Evolutionary conservation across 92 coral and sea anemone species (phyloP), one percentile per base, ranked within the genome.

Genomic region (Muricea muricata): DNA sequence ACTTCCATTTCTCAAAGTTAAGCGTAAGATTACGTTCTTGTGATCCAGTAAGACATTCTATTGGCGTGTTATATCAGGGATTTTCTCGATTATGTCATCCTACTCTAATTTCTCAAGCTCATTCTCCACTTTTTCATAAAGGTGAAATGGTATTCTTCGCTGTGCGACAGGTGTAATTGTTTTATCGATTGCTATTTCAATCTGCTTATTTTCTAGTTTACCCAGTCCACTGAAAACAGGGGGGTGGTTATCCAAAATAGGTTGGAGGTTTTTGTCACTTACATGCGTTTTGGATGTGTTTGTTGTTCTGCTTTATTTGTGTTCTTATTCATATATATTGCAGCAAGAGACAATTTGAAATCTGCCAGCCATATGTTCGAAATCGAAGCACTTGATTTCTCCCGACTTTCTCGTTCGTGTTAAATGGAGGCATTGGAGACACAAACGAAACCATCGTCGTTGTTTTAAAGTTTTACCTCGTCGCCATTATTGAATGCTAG

Each of bases 1-100:
- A 87, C n/a, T 30, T 48, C 65, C 89, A 91, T 46, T 87, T 89
- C 73, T 88, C 87, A n/a, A n/a, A n/a, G n/a, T n/a, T n/a, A n/a
- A n/a, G n/a, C n/a, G n/a, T n/a, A n/a, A n/a, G n/a, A n/a, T 85
- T 86, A 34, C 88, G 61, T 30, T 86, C 82, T 6, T 70, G 79
- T 63, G 86, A 63, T 14, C 89, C 82, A n/a, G 79, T 54, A 17
- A 92, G 78, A 31, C 88, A 85, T 8, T 84, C 87, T 46, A 84
- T 56, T 9, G 65, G 87, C 12, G 83, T 78, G 32, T 75, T 80
- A 13, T 82, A 87, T 50, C n/a, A n/a, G 84, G 80, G 15, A 57
- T 57, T 57, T 23, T 74, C 45, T 85, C 87, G 25, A 78, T 84
- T 52, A 89, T 84, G 31, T 86, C 87, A 24, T 75, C 31, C 55